Base-by-base conservation (phyloP, 2,113 vertebrate genomes). In the Arenaria interpres region DNA sequence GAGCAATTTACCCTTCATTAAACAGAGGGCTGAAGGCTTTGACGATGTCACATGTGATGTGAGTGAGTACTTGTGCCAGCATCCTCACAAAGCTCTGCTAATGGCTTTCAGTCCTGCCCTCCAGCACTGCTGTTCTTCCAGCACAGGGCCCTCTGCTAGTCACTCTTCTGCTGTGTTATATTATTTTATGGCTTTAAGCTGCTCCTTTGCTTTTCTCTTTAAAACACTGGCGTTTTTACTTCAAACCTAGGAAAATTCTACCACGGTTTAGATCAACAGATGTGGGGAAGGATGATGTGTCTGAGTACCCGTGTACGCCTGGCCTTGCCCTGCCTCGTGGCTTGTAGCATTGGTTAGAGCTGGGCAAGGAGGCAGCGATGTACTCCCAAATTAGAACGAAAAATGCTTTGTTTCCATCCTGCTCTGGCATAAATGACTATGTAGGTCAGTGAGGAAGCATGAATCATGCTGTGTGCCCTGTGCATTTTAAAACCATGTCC, bases 381-480 rank as follows among this genome's bases (percentile, higher is more conserved):
- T 21, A 24, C n/a, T 78, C 48, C 83, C 69, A 85, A 53, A 68
- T 74, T 35, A 78, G 59, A 13, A 48, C 10, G 39, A 41, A 10
- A 64, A 84, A 39, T 16, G 33, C 72, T 93, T 92, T 84, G 69
- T 93, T 89, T 75, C 77, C 77, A 68, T 39, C 32, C 51, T 0
- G 0, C n/a, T 33, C 27, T 72, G 84, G 89, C 68, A 60, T 19
- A 39, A 91, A 27, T 87, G 39, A 48, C n/a, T 60, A 1, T 45
- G 62, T 85, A 63, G 83, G 93, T 78, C 93, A 96, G 51, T 19
- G 84, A 78, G 84, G 43, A 82, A 46, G 73, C 60, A 20, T 68
- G 80, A 92, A 60, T 91, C 73, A 8, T 35, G 69, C 60, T 64
- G 12, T 41, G 43, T 78, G 51, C 43, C 43, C 73, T 39, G 28